Evolutionary conservation across 2,888 invertebrate species (phyloP).

Genomic region (Octodonta nipae): DNA sequence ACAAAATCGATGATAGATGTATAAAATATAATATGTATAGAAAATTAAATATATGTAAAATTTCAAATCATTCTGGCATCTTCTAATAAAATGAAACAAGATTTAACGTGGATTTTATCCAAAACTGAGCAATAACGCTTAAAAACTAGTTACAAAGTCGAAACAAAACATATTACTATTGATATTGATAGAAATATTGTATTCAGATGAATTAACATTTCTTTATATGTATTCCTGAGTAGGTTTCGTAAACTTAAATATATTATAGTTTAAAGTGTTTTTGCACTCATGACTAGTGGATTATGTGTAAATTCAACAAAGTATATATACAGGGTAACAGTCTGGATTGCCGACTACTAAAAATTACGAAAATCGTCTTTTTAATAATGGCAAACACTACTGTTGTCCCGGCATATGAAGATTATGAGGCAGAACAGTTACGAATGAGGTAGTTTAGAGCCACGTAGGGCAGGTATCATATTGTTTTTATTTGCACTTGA

Average conservation of each 20-base stretch:
- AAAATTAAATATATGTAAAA: too few species aligned
- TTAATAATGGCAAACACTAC: too few species aligned
- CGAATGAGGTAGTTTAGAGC: constrained; percentile 20
- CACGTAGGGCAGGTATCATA: constrained; percentile 8
- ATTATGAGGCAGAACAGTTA: constrained; percentile 25
- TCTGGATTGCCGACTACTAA: too few species aligned
- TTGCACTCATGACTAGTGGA: constrained; percentile 30
- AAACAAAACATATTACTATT: not conserved
- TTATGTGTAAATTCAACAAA: constrained; percentile 13
- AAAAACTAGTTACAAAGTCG: constrained; percentile 1
- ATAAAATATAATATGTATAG: not conserved
- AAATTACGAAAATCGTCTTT: too few species aligned
- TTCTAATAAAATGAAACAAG: too few species aligned
- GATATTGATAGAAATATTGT: constrained; percentile 2
- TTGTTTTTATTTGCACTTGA: constrained; percentile 9
- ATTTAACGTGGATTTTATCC: constrained; percentile 17
- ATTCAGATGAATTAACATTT: too few species aligned
- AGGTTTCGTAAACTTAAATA: constrained; percentile 14
- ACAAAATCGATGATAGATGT: not conserved
- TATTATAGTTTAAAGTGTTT: constrained; percentile 17
- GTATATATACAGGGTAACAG: too few species aligned
- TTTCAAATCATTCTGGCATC: too few species aligned
- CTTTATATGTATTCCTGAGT: constrained; percentile 6
- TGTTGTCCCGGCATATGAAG: too few species aligned
- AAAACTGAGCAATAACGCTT: constrained; percentile 14